Base-by-base conservation (phyloP, 2,888 invertebrate genomes). In the Thecophora atra region DNA sequence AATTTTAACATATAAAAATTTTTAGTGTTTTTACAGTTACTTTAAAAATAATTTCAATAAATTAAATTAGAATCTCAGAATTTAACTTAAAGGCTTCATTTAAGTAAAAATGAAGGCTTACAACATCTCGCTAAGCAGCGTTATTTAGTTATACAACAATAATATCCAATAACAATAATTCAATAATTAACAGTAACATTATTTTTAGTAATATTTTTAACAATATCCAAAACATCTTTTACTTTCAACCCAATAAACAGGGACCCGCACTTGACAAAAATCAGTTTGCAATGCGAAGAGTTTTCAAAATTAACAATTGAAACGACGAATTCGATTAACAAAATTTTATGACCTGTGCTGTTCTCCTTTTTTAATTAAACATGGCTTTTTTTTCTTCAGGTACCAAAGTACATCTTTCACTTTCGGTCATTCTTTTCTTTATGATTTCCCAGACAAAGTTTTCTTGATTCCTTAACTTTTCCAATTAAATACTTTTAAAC, bases 111-210 rank as follows among this genome's bases (percentile, higher is more conserved):
- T 54, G 54, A 19, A 37, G 37, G 0, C 37, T 6, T 37, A 56
- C 15, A 56, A 15, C 24, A 8, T 24, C 26, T 11, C 56, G 21
- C 19, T 63, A 70, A 70, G 66, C 70, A 73, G 72, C 72, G 60
- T 63, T 65, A 65, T 62, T 52, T 52, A 51, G 60, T 30, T 69
- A 37, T 30, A 58, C 64, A 65, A 3, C 47, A 47, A 47, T n/a
- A n/a, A 47, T 47, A 47, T 47, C 47, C 15, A 47, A 1, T 13
- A 7, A 44, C 8, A 44, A 13, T 11, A 13, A 44, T 7, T n/a
- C n/a, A n/a, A n/a, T 54, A 56, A 37, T 58, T 70, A 73, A 70
- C 72, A 70, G 66, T 73, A 73, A 73, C 70, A 73, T 62, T 64
- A 63, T 69, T 37, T 72, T 28, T 42, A 21, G 42, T 24, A 13